Base-by-base conservation (phyloP, 2,797 vertebrate genomes). In the Pyrocephalus nanus region DNA sequence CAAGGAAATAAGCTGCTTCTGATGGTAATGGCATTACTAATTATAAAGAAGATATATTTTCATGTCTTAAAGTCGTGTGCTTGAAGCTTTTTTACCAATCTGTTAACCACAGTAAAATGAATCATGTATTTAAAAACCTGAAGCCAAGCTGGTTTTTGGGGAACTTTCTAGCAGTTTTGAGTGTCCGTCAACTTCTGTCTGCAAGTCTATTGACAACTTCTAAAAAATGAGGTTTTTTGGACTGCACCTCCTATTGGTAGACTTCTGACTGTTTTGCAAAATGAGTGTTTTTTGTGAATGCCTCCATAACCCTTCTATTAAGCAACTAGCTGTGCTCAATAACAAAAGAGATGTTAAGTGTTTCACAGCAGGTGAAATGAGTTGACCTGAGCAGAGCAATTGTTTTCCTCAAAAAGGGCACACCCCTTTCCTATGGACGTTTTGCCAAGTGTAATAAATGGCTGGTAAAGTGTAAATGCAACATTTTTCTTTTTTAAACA, bases 291-390 rank as follows among this genome's bases (percentile, higher is more conserved):
- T 92, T 92, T 92, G 36, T 65, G 36, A 85, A n/a, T 65, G 38
- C 93, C 88, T 93, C 61, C 50, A 32, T 83, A 84, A 96, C 93
- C 70, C 87, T 96, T 97, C 95, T 92, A 96, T 97, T 92, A 95
- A 95, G 79, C 73, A 92, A 65, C 93, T 96, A 43, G 60, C 94
- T 96, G 86, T 96, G 92, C 87, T 96, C 91, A 93, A 30, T 78
- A 95, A 91, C 45, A 47, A 97, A 94, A 96, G 89, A 79, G 86
- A 93, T 95, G 96, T 95, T 97, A 97, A 97, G 95, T 97, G 81
- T 88, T 90, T 96, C 93, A 61, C 93, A 97, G 94, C 90, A 94
- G 87, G 96, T 83, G 70, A 96, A 96, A 92, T 94, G 60, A 95
- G 96, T 97, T 97, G 93, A 97, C 90, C 45, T 25, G 95, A 94